Percentiles rank a stretch among this genome's conserved stretches.
These are phyloP conservation scores for Catostylus mosaicus DNA, from an alignment of 30 jellyfish, hydroid and myxozoan species.

Conservation along the genomic window DNA sequence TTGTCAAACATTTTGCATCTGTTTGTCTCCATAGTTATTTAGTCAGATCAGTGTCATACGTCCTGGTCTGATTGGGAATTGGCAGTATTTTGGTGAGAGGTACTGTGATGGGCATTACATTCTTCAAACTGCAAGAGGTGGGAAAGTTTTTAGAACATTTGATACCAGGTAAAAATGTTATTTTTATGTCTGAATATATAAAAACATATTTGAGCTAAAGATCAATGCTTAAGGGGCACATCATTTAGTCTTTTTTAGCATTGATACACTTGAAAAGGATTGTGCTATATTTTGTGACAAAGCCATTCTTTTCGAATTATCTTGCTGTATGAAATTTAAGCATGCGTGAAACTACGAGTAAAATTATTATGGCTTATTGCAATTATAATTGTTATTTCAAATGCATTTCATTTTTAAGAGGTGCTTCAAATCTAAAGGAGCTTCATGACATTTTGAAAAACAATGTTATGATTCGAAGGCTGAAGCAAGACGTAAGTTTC, in stretches of 20 bases:
- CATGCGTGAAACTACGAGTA: too few relatives aligned
- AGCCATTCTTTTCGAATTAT: too few relatives aligned
- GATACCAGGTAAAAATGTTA: conserved; percentile 63
- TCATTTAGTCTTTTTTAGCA: too few relatives aligned
- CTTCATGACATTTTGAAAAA: conserved; percentile 61
- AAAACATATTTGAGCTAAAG: too few relatives aligned
- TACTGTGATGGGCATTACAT: conserved; percentile 77
- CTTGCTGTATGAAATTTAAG: too few relatives aligned
- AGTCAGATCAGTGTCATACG: conserved; percentile 60
- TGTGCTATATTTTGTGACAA: too few relatives aligned
- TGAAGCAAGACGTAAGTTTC: conserved; percentile 70
- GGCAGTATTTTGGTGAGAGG: conserved; percentile 67
- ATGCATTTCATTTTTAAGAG: conserved; percentile 50
- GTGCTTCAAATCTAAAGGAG: conserved; percentile 87
- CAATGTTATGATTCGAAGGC: conserved; percentile 80
- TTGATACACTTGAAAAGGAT: too few relatives aligned
- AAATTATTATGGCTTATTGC: too few relatives aligned
- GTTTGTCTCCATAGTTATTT: conserved; percentile 41
- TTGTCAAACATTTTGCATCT: not conserved
- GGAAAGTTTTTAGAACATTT: conserved; percentile 61
- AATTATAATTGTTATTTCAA: not conserved
- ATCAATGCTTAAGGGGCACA: too few relatives aligned
- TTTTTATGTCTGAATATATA: too few relatives aligned
- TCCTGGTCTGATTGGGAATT: conserved; percentile 73
- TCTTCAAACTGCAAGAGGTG: conserved; percentile 61